Percentiles rank a stretch among this genome's conserved stretches.
Conservation (phyloP, 2,888 invertebrate genomes). For the Troides helena region DNA sequence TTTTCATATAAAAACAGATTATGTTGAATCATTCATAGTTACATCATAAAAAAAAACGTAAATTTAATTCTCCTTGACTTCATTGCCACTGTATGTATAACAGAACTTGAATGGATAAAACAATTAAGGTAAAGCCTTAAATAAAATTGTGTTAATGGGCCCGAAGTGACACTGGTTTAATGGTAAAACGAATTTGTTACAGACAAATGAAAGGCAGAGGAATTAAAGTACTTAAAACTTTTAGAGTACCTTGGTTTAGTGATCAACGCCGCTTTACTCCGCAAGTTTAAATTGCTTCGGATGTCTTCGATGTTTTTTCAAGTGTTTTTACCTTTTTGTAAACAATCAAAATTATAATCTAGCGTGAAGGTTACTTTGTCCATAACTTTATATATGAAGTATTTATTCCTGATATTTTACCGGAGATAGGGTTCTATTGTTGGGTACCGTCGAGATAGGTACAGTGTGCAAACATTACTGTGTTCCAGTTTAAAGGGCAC, state of each 20-base stretch:
- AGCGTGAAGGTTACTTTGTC: too few species aligned
- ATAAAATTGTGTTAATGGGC: neutral
- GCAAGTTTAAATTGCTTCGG: neutral
- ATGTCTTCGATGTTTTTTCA: neutral
- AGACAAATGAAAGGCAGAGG: slow-evolving; percentile 6
- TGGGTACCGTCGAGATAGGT: too few species aligned
- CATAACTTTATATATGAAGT: too few species aligned
- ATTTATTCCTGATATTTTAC: too few species aligned
- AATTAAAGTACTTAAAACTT: slow-evolving; percentile 20
- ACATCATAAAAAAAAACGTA: neutral
- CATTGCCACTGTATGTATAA: neutral
- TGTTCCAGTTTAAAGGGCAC: too few species aligned
- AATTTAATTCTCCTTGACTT: neutral
- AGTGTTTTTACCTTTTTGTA: neutral
- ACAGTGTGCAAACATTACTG: too few species aligned
- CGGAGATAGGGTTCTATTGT: too few species aligned
- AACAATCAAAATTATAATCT: neutral
- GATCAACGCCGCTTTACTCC: slow-evolving; percentile 4
- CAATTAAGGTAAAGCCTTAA: neutral
- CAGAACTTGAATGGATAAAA: neutral
- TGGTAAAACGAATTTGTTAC: neutral
- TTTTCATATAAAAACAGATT: too few species aligned
- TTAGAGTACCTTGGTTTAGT: slow-evolving; percentile 12
- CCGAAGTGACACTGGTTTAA: neutral
- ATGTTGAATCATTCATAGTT: neutral